Base-by-base conservation (phyloP, 2,113 vertebrate genomes). In the Chascanopsetta lugubris region DNA sequence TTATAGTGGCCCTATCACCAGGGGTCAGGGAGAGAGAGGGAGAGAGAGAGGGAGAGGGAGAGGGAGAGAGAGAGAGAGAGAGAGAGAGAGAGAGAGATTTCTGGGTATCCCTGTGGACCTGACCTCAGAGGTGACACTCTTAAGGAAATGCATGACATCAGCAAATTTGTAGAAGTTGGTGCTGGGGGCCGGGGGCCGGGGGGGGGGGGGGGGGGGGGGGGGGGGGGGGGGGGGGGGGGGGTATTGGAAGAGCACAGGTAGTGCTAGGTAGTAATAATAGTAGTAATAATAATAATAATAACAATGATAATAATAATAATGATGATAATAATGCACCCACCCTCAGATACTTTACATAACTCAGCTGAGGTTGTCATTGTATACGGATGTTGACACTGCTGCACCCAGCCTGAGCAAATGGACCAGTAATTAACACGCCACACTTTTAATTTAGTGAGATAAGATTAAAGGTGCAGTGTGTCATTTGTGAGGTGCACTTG, bases 131-230 rank as follows among this genome's bases (percentile, higher is more conserved):
- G 98, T 95, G 76, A 93, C 93, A 17, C 82, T 88, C 24, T 94
- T 92, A 30, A 95, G 94, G 85, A 97, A 97, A 66, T 92, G 94
- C 94, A 95, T 97, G 80, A 92, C 90, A 71, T 96, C 95, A 11
- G 95, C 94, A 88, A 98, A 97, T 72, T 94, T 97, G 88, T 96
- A 96, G 48, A 98, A 94, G 80, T 95, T 92, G 0, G 93, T 93
- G 22, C 95, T 94, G 0, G 96, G 95, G 82, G 97, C 95, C n/a
- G n/a, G 3, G 95, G 94, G 49, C 96, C 96, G 0, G 95, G 93
- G 0, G 95, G 96, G 21, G 97, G 91, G 79, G 97, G 91, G 0
- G 98, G 96, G 72, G 97, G 93, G 70, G 97, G 87, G 0, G 96
- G 94, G 0, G 89, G 94, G 57, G 75, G 88, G 17, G 92, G 79